phyloP scores from a whole-genome alignment of 2,113 vertebrate species.

The Podarcis muralis region DNA sequence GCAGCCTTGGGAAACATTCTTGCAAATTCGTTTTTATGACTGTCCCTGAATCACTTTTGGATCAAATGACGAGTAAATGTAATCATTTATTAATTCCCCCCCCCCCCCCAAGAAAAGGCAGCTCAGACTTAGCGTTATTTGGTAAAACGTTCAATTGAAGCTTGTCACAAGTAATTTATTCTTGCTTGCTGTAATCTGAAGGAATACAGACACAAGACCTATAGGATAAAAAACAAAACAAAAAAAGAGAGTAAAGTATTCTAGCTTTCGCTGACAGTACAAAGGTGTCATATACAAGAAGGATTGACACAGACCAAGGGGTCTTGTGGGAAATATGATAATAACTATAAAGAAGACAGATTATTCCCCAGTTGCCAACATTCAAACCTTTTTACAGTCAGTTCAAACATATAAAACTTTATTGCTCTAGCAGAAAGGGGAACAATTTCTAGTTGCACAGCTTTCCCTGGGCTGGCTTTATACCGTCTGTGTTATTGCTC shows the following conservation, averaged over 20 bases:
- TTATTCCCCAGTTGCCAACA: conserved; percentile 95
- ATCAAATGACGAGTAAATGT: conserved; percentile 49
- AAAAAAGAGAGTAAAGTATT: conserved; percentile 76
- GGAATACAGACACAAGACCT: conserved; percentile 78
- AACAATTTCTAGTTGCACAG: conserved; percentile 86
- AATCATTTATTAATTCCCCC: neutral
- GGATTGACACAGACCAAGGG: conserved; percentile 88
- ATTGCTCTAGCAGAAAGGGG: conserved; percentile 94
- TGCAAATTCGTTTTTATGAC: conserved; percentile 55
- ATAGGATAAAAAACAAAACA: conserved; percentile 67
- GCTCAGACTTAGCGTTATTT: conserved; percentile 69
- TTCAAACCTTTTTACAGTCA: conserved; percentile 96
- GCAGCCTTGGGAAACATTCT: conserved; percentile 15
- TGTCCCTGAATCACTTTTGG: conserved; percentile 54
- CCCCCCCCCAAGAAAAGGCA: conserved; percentile 37
- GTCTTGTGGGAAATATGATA: conserved; percentile 93
- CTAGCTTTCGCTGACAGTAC: conserved; percentile 86
- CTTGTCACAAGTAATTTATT: conserved; percentile 81
- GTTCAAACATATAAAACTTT: conserved; percentile 99
- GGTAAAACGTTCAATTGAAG: conserved; percentile 71
- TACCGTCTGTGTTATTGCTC: conserved; percentile 93
- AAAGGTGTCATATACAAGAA: conserved; percentile 88
- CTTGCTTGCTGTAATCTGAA: conserved; percentile 78
- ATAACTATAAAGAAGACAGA: conserved; percentile 95
- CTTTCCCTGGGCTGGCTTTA: conserved; percentile 93